Evolutionary conservation across 2,113 vertebrate species (phyloP).

Genomic region (Cochlearius cochlearius): DNA sequence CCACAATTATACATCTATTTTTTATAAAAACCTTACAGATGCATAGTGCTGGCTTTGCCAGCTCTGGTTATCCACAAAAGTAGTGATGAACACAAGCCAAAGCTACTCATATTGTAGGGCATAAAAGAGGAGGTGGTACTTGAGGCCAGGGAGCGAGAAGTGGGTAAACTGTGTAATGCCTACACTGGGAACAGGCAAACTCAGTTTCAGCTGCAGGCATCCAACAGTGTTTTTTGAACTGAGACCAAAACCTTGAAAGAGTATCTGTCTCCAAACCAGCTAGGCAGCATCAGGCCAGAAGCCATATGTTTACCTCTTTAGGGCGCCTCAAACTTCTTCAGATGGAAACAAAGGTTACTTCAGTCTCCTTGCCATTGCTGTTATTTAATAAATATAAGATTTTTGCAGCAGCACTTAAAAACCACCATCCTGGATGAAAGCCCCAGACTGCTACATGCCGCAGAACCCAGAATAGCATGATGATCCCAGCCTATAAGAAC

Average conservation of each 20-base stretch:
- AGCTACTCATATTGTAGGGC: neutral
- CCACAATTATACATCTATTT: neutral
- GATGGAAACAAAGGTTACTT: neutral
- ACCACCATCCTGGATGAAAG: neutral
- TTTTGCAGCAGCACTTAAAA: neutral
- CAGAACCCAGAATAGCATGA: neutral
- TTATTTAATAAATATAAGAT: neutral
- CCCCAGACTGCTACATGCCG: neutral
- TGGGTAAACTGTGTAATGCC: neutral
- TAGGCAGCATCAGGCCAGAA: neutral
- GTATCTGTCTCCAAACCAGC: neutral
- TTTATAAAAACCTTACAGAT: neutral
- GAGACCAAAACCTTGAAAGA: neutral
- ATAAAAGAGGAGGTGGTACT: neutral
- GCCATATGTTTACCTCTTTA: neutral
- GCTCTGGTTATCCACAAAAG: neutral
- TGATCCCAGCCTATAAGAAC: neutral
- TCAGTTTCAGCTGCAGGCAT: neutral
- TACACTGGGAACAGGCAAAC: neutral
- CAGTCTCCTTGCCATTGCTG: neutral
- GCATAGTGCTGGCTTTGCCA: neutral
- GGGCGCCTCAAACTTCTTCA: neutral
- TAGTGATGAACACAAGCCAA: neutral
- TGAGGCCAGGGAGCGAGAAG: neutral
- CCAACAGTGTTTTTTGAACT: neutral